Conservation (phyloP, 2,797 vertebrate species). For the Cyprinella venusta region DNA sequence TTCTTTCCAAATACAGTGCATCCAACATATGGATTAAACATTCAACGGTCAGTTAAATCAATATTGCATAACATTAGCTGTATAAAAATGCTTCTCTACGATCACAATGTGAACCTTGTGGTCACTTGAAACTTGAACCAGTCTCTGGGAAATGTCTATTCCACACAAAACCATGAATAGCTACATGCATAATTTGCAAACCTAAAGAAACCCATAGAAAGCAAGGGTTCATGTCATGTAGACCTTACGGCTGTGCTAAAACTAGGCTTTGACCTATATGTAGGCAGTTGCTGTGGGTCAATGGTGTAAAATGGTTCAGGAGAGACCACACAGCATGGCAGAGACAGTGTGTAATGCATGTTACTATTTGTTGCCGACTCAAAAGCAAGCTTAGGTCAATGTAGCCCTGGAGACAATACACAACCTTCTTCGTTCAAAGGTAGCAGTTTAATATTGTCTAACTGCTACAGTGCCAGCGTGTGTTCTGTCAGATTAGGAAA, state of each 20-base stretch:
- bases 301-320: slow-evolving; percentile 19
- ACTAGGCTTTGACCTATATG: slow-evolving; percentile 15
- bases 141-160: not conserved
- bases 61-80: not conserved
- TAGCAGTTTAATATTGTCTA: not conserved
- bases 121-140: not conserved
- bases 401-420: not conserved
- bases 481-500: not conserved
- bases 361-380: not conserved
- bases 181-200: not conserved
- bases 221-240: not conserved
- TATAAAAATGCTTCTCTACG: not conserved
- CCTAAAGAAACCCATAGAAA: not conserved
- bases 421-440: not conserved
- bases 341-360: not conserved
- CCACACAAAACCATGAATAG: not conserved
- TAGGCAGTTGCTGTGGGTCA: slow-evolving; percentile 8
- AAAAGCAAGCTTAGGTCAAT: not conserved
- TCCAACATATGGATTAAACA: not conserved
- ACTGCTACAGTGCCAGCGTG: not conserved
- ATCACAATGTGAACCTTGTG: not conserved
- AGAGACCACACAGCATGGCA: not conserved
- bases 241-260: slow-evolving; percentile 17
- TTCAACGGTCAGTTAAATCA: not conserved
- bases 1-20: not conserved